These are phyloP conservation scores for Peromyscus californicus DNA, from an alignment of 2,113 vertebrate species.

Conservation along the genomic window DNA sequence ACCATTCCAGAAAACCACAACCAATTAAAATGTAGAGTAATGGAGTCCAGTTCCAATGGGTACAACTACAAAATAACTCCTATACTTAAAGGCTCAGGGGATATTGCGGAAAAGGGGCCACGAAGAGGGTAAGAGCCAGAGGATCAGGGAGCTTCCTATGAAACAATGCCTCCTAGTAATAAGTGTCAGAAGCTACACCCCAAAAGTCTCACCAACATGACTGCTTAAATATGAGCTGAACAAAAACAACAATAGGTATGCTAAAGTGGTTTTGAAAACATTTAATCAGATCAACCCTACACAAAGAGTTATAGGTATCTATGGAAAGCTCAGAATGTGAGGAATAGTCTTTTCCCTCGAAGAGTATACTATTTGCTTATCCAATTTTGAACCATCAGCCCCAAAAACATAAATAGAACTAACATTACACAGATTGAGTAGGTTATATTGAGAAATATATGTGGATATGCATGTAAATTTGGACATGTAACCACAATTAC, in stretches of 20 bases:
- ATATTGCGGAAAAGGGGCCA: background rate
- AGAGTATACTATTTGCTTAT: background rate
- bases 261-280: background rate
- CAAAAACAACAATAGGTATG: background rate
- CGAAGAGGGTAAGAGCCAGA: background rate
- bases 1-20: background rate
- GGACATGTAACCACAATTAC: background rate
- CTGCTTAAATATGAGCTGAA: background rate
- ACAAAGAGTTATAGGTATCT: background rate
- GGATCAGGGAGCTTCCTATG: background rate
- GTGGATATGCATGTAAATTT: background rate
- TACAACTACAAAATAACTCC: background rate
- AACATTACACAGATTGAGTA: background rate
- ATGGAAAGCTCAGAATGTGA: background rate
- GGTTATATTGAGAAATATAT: background rate
- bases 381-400: background rate
- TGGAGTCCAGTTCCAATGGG: background rate
- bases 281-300: background rate
- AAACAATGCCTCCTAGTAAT: background rate
- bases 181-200: background rate
- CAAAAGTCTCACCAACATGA: background rate
- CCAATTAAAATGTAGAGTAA: background rate
- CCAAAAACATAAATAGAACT: background rate
- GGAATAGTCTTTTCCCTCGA: background rate
- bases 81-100: background rate